Base-by-base conservation (phyloP, 2,888 invertebrate genomes). In the Eupithecia centaureata region DNA sequence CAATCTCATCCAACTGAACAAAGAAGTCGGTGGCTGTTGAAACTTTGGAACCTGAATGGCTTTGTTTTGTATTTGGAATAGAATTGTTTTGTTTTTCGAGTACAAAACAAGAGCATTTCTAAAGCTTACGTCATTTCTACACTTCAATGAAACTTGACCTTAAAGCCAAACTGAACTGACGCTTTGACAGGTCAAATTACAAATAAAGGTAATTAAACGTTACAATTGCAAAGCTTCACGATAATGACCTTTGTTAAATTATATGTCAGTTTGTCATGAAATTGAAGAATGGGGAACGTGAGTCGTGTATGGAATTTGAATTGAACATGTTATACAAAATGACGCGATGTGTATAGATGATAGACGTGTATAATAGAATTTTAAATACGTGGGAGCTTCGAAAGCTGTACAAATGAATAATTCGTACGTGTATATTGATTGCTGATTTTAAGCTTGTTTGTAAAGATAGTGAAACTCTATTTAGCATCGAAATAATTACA, bases 131-230 rank as follows among this genome's bases (percentile, higher is more conserved):
- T 61, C 54, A 61, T 70, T 32, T 22, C 58, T 64, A 32, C 63
- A 57, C 8, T 62, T 70, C 71, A 74, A 76, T 73, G 72, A 65
- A 62, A 73, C 70, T 80, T 81, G 74, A 77, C 79, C 77, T 70
- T 76, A 79, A 79, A 81, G 77, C 72, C 77, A 76, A 78, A 70
- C 76, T 78, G 79, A 82, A 80, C 73, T 76, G 72, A 78, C 73
- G 75, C 79, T 77, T 32, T 85, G 86, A 88, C 86, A 83, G 82
- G 75, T 78, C 79, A 80, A 82, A 85, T 86, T 83, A 82, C 77
- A 79, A 80, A 80, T 74, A 75, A 67, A 67, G 74, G 63, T 85
- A 83, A 87, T 85, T 83, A 85, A 82, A 84, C 79, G 76, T 82
- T 84, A 82, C 84, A 79, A 81, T 82, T 82, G 77, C 73, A 79